phyloP scores from a whole-genome alignment of 2,797 vertebrate genomes.

The Eupleurogrammus muticus region DNA sequence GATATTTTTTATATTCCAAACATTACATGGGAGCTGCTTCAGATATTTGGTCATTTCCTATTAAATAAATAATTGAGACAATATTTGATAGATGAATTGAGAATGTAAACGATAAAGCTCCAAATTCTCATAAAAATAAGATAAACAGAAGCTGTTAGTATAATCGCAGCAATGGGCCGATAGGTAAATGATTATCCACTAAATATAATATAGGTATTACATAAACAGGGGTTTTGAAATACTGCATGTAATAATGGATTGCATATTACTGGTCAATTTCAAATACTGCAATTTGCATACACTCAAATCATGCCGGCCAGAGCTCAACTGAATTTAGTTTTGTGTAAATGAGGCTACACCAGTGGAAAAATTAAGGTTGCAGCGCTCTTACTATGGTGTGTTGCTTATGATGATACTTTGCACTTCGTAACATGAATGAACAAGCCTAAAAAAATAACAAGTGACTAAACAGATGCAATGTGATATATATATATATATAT shows the following conservation, averaged over 20 bases:
- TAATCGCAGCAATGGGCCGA: background rate
- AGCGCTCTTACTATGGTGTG: too few relatives aligned
- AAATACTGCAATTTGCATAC: conserved; percentile 23
- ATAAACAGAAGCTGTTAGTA: background rate
- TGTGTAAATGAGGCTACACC: background rate
- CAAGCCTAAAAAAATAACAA: too few relatives aligned
- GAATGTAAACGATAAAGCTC: background rate
- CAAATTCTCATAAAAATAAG: background rate
- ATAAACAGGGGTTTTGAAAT: background rate
- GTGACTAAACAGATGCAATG: too few relatives aligned
- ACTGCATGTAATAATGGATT: background rate
- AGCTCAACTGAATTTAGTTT: background rate
- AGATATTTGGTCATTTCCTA: background rate
- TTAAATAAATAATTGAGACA: background rate
- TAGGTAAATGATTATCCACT: background rate
- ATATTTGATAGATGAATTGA: background rate
- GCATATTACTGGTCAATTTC: background rate
- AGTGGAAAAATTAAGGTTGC: too few relatives aligned
- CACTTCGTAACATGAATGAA: too few relatives aligned
- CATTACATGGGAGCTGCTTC: too few relatives aligned
- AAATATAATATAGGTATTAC: background rate
- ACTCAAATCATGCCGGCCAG: background rate
- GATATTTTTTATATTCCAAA: too few relatives aligned
- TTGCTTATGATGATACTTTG: too few relatives aligned
- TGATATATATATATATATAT: too few relatives aligned